Evolutionary conservation across 2,113 vertebrate species (phyloP).

Genomic region (Bagarius yarrelli): DNA sequence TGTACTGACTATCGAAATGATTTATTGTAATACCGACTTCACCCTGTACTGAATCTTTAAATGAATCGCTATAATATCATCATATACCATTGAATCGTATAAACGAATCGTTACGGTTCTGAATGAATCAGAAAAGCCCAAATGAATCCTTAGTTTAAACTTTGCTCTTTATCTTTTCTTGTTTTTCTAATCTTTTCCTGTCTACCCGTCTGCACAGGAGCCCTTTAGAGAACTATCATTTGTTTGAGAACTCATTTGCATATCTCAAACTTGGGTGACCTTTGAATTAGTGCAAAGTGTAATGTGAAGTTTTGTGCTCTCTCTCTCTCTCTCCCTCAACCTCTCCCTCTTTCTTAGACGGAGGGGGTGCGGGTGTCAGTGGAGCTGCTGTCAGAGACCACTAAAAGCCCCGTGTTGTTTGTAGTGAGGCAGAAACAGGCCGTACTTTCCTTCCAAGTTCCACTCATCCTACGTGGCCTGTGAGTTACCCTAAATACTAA

Average conservation of each 20-base stretch:
- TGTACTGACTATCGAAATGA: not conserved
- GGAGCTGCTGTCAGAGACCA: slow-evolving; percentile 76
- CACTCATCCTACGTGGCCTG: slow-evolving; percentile 91
- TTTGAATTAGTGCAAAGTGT: not conserved
- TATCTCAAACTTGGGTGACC: not conserved
- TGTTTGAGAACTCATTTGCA: not conserved
- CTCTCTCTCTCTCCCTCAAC: not conserved
- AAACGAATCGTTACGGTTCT: not conserved
- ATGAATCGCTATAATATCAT: too few relatives aligned
- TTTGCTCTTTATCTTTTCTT: too few relatives aligned
- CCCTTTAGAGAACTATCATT: not conserved
- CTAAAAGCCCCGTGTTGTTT: slow-evolving; percentile 82
- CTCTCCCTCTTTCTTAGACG: slow-evolving; percentile 67
- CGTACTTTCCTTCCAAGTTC: slow-evolving; percentile 94
- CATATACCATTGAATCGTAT: too few relatives aligned
- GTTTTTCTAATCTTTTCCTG: not conserved
- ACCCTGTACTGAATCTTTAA: not conserved
- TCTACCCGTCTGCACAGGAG: not conserved
- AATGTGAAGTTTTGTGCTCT: not conserved
- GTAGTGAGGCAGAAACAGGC: slow-evolving; percentile 94
- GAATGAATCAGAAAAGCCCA: too few relatives aligned
- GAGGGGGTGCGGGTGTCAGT: slow-evolving; percentile 90
- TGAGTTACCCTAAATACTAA: too few relatives aligned
- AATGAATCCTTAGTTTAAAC: too few relatives aligned
- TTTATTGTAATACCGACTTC: not conserved